Conservation (phyloP, 2,113 vertebrate genomes). For the Hemicordylus capensis region DNA sequence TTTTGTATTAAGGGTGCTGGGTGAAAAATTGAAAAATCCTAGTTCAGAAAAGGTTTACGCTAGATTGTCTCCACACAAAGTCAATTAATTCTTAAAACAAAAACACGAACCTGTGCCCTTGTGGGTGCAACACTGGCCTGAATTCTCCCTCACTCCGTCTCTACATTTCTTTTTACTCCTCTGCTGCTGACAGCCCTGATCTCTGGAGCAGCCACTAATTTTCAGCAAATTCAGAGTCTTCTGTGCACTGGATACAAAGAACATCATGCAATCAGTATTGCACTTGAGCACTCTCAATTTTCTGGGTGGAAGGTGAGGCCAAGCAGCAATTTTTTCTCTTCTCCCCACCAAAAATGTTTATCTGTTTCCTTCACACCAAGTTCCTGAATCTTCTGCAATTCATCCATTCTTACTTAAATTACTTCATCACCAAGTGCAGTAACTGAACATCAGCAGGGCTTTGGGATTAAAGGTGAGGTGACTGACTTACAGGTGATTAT, state of each 20-base stretch:
- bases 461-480: slow-evolving; percentile 64
- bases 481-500: slow-evolving; percentile 67
- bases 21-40: background rate
- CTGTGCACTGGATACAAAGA: background rate
- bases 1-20: background rate
- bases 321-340: background rate
- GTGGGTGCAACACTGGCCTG: background rate
- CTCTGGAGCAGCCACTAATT: too few species aligned
- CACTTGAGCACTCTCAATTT: background rate
- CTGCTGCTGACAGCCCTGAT: background rate
- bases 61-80: background rate
- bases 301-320: background rate
- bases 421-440: slow-evolving; percentile 42
- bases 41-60: background rate
- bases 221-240: background rate
- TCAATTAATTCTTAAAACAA: background rate
- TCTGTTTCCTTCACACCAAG: slow-evolving; percentile 46
- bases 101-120: too few species aligned
- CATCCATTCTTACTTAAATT: slow-evolving; percentile 63
- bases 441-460: slow-evolving; percentile 55
- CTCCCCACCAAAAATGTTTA: background rate
- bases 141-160: background rate
- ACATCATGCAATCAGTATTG: background rate
- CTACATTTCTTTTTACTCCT: background rate
- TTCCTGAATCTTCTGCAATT: background rate